Conservation (phyloP, 2,797 vertebrate species). For the Platyrinchus mystaceus region DNA sequence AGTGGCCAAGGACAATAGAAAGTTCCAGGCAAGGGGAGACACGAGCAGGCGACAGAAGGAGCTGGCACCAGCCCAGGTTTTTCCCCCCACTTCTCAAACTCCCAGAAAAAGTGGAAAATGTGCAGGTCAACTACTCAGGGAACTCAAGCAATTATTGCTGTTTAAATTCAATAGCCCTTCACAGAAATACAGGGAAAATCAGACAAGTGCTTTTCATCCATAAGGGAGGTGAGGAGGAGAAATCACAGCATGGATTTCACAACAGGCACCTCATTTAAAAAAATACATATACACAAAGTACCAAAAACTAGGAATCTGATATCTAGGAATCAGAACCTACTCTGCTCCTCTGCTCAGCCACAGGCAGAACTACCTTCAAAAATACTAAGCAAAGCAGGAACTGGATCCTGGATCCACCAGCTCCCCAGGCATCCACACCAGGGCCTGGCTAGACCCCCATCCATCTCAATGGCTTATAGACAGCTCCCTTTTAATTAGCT, state of each 20-base stretch:
- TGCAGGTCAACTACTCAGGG: neutral
- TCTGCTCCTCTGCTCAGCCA: neutral
- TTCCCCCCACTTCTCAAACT: neutral
- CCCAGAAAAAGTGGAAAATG: neutral
- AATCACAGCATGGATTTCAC: neutral
- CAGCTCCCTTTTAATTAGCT: conserved; percentile 40
- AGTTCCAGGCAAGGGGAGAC: neutral
- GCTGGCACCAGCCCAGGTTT: neutral
- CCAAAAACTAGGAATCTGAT: neutral
- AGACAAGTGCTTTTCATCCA: neutral
- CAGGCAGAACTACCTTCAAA: neutral
- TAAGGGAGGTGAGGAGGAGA: neutral
- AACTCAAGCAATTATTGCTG: neutral
- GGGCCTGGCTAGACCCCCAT: neutral
- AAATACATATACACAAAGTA: neutral
- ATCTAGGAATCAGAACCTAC: neutral
- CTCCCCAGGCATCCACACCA: neutral
- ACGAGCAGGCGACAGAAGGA: rapidly evolving
- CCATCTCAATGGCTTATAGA: neutral
- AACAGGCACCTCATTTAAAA: neutral
- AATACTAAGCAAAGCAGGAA: neutral
- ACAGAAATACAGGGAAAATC: neutral
- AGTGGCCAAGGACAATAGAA: neutral
- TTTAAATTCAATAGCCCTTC: conserved; percentile 1
- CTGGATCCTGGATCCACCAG: neutral